Evolutionary conservation across 2,888 invertebrate genomes (phyloP), one percentile per base, ranked within the genome.

Genomic region (Orthosia incerta): DNA sequence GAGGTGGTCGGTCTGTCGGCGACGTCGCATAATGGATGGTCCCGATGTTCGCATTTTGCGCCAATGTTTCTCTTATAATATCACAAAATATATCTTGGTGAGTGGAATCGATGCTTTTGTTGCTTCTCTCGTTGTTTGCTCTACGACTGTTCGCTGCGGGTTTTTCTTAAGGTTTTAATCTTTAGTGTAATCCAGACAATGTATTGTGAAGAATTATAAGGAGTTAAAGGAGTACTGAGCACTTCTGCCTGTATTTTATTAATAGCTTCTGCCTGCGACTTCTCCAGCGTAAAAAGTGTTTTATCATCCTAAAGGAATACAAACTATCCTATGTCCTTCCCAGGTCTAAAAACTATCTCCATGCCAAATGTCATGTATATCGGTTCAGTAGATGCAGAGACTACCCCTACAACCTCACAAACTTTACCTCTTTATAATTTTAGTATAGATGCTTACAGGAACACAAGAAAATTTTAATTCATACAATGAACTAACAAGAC

Each of bases 61-160:
- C 91, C 91, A 92, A 92, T 91, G 91, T 94, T 93, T 91, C 91
- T 93, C 91, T 93, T 93, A 93, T 93, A 93, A 93, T 91, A 90
- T 87, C 86, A 86, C 85, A 86, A 90, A 88, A 89, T 89, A 86
- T 89, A 89, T 89, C 86, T 88, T 83, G 82, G 76, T 76, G 83
- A 87, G 75, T 74, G 64, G 83, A 82, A 85, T 84, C 83, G 75
- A 80, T 82, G 84, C 82, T 81, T 88, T 88, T 88, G 86, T 88
- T 83, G 83, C 65, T 80, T 79, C 68, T 83, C 76, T 84, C 72
- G 64, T 63, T 77, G 73, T 85, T 85, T 76, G 76, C 76, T 79
- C 82, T 86, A 82, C 69, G 57, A 81, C 77, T 65, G 51, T 69
- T 20, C 18, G 50, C n/a, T 60, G 69, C 56, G 65, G 61, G 62